Base-by-base conservation (phyloP, 2,888 invertebrate species). In the Mayetiola destructor region DNA sequence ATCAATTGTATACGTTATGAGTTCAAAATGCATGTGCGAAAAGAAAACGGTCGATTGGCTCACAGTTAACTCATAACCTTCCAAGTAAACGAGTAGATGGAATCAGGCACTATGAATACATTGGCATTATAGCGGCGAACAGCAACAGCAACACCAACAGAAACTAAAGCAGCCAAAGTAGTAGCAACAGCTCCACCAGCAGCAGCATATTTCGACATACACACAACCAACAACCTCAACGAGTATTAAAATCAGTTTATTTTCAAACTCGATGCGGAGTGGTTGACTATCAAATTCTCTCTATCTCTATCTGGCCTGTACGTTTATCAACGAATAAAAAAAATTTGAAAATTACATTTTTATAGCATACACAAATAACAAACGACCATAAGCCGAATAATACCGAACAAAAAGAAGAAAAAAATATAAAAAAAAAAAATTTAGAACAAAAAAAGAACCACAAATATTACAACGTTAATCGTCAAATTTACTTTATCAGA, bases 11-110 rank as follows among this genome's bases (percentile, higher is more conserved):
- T n/a, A n/a, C n/a, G n/a, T n/a, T n/a, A n/a, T n/a, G n/a, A n/a
- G n/a, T n/a, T n/a, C n/a, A n/a, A n/a, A n/a, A n/a, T n/a, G n/a
- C n/a, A n/a, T n/a, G n/a, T n/a, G n/a, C n/a, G 27, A 27, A 48
- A 48, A 48, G 48, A 48, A 48, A 48, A 48, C 48, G 27, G 48
- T 27, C n/a, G n/a, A n/a, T n/a, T n/a, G n/a, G n/a, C n/a, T n/a
- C n/a, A n/a, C n/a, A n/a, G n/a, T n/a, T n/a, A n/a, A n/a, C n/a
- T n/a, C n/a, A n/a, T n/a, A n/a, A n/a, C n/a, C n/a, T n/a, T 48
- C 29, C 48, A 40, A 16, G n/a, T 12, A 48, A 48, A 48, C 27
- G 27, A 48, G 48, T 48, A 12, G 23, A 27, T 48, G 42, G 42
- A 42, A 42, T 23, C 12, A 42, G 21, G 42, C 21, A 42, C 42